Base-by-base conservation (phyloP, 2,888 invertebrate species). In the Choreutis nemorana region DNA sequence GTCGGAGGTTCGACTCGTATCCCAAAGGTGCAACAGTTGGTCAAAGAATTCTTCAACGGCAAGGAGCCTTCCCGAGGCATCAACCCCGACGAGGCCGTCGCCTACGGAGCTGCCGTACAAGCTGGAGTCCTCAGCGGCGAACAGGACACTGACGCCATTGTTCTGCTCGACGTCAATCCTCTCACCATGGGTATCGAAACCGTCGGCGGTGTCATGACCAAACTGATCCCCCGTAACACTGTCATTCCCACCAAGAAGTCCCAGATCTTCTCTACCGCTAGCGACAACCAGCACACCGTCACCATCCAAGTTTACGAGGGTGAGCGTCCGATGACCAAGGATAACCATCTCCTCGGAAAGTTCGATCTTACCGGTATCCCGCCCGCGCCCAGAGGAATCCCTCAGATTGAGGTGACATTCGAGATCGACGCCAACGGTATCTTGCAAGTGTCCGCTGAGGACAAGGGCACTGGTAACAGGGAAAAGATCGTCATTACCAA, bases 181-280 rank as follows among this genome's bases (percentile, higher is more conserved):
- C 83, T 99, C 41, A 98, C 99, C 41, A 87, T 99, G 88, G 99
- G 99, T 75, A 99, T 99, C 58, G 99, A 99, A 78, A 99, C 99
- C 23, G 97, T 98, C 27, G 98, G 99, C 40, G 99, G 99, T 44
- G 98, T 99, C 15, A 99, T 99, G 98, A 98, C 98, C 46, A 98
- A 97, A 65, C 84, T 99, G 31, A 99, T 99, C 61, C 91, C 94
- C 30, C 84, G 98, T 50, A 99, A 99, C 83, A 98, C 98, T 14
- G 97, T 97, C 40, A 98, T 99, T 55, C 99, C 99, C 15, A 98
- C 98, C 30, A 98, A 98, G 83, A 98, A 99, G 68, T 94, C 95
- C 0, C 98, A 99, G 77, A 96, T 98, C 61, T 99, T 99, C 87
- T 97, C 97, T 0, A 99, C 99, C 1, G 97, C 98, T 31, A 93